These are phyloP conservation scores for Labeo catla DNA, from an alignment of 2,113 vertebrate genomes.

Conservation along the genomic window DNA sequence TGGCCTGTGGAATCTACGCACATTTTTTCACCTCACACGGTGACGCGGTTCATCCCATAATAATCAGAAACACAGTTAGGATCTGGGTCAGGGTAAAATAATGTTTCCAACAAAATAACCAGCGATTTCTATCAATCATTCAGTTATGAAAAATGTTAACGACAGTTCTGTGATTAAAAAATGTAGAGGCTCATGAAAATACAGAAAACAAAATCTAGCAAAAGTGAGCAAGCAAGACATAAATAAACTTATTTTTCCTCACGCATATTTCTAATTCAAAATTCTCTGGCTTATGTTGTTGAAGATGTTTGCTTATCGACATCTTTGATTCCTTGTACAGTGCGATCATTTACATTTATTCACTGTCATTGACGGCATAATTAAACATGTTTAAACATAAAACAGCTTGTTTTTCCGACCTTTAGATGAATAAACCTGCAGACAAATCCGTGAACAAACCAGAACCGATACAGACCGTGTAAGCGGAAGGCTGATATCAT, in stretches of 20 bases:
- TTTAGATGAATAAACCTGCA: background rate
- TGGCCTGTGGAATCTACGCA: background rate
- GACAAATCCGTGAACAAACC: background rate
- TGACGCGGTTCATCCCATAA: conserved; percentile 9
- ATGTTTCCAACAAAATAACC: background rate
- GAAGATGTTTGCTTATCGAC: background rate
- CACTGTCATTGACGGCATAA: background rate
- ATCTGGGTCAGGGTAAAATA: background rate
- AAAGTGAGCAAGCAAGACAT: background rate
- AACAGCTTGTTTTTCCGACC: background rate
- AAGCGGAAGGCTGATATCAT: background rate
- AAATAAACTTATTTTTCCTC: background rate
- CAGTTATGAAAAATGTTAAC: background rate
- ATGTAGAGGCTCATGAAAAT: background rate
- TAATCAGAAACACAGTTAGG: background rate
- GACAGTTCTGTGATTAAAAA: background rate
- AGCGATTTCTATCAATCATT: background rate
- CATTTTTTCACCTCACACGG: background rate
- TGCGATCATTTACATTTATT: background rate
- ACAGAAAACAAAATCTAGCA: background rate
- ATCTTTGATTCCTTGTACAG: background rate
- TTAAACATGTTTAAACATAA: too few species aligned
- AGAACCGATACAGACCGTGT: background rate
- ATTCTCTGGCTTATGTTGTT: background rate
- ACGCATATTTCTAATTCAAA: background rate